Percentiles rank a stretch among this genome's conserved stretches.
Conservation (phyloP, 53 echinoderm and acorn worm genomes). For the Hippasteria phrygiana region DNA sequence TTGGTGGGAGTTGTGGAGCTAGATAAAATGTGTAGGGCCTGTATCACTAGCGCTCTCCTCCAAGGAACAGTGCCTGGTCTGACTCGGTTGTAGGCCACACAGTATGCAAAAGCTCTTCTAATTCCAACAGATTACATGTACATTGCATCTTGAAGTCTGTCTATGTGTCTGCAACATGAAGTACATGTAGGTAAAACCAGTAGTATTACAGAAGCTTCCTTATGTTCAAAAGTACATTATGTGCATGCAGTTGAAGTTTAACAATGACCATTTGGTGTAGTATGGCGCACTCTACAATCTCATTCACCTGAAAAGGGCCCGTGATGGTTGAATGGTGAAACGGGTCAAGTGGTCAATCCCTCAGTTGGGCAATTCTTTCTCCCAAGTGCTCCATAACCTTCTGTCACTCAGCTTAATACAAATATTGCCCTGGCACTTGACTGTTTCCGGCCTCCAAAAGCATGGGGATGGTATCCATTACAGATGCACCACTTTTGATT, state of each 20-base stretch:
- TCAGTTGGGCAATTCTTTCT: neutral
- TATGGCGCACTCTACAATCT: neutral
- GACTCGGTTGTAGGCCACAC: too few relatives aligned
- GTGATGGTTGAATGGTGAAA: neutral
- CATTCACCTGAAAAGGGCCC: neutral
- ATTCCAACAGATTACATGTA: neutral
- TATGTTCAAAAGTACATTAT: neutral
- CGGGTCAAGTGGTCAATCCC: slow-evolving; percentile 2
- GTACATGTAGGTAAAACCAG: neutral
- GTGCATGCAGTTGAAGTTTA: neutral
- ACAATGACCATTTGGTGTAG: neutral
- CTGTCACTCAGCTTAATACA: neutral
- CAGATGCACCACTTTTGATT: too few relatives aligned
- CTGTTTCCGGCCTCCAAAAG: too few relatives aligned
- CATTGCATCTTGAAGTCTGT: too few relatives aligned
- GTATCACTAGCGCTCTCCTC: too few relatives aligned
- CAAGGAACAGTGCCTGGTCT: too few relatives aligned
- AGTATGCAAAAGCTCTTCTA: neutral
- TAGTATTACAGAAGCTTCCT: neutral
- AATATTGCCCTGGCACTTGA: neutral
- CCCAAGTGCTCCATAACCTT: neutral
- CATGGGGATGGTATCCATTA: too few relatives aligned
- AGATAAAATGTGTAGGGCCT: too few relatives aligned
- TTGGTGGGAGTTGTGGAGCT: too few relatives aligned
- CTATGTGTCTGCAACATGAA: neutral